Conservation (phyloP, 2,797 vertebrate genomes). For the Arnoldichthys spilopterus region DNA sequence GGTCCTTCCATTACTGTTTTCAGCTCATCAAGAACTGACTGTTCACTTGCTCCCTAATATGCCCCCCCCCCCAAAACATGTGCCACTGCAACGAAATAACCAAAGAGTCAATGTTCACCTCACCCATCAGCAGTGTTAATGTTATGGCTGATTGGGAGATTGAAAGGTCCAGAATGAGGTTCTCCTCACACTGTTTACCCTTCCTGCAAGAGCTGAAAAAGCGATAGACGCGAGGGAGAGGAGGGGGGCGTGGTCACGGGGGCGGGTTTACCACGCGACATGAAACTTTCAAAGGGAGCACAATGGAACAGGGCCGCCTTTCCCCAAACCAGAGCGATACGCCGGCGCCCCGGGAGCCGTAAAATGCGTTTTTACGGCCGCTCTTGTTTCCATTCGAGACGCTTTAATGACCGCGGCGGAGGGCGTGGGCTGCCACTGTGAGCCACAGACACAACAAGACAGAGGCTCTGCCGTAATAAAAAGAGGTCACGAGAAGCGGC, state of each 20-base stretch:
- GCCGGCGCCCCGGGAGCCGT: conserved; percentile 55
- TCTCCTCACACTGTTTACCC: no score
- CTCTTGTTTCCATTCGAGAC: conserved; percentile 66
- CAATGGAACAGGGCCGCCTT: conserved; percentile 40
- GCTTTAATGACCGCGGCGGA: conserved; percentile 68
- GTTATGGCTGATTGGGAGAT: no score
- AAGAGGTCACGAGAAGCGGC: conserved; percentile 56
- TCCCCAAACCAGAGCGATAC: conserved; percentile 44
- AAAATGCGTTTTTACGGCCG: conserved; percentile 75
- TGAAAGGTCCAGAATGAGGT: no score
- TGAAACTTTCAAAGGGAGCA: conserved; percentile 31
- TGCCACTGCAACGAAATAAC: no score
- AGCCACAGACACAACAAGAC: conserved; percentile 67
- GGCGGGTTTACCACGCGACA: conserved; percentile 17
- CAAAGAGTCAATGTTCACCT: no score
- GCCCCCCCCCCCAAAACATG: no score
- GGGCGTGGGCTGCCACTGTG: conserved; percentile 71
- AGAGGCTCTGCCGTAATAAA: conserved; percentile 20
- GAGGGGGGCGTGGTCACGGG: not conserved
- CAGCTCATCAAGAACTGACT: no score
- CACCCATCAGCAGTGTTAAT: no score
- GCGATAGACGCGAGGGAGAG: not conserved
- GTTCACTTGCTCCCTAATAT: no score
- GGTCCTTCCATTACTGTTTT: no score
- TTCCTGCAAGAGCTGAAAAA: no score